These are phyloP conservation scores for Gymnosoma rotundatum DNA, from an alignment of 2,888 invertebrate species.

Conservation along the genomic window DNA sequence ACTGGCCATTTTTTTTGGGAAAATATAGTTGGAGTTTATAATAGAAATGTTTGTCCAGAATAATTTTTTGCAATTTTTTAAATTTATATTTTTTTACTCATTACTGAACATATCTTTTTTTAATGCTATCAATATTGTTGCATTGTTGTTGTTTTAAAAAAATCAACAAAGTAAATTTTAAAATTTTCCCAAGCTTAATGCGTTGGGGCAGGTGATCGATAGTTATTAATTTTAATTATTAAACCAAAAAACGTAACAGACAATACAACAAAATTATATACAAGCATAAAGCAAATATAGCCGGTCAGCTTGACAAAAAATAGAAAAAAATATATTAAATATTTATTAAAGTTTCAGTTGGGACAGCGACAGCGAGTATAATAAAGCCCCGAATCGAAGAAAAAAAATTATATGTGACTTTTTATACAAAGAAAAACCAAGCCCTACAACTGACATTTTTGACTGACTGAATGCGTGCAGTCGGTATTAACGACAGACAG, in stretches of 20 bases:
- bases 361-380: neutral
- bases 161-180: neutral
- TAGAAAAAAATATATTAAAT: neutral
- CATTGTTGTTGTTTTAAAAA: too few relatives aligned
- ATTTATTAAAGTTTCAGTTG: too few relatives aligned
- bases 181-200: conserved; percentile 51
- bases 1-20: too few relatives aligned
- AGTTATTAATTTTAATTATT: conserved; percentile 64
- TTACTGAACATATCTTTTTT: too few relatives aligned
- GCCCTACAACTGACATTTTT: conserved; percentile 66
- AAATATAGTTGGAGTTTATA: too few relatives aligned
- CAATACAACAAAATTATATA: conserved; percentile 1
- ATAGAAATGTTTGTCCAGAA: too few relatives aligned
- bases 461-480: conserved; percentile 71
- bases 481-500: conserved; percentile 19
- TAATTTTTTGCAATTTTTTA: too few relatives aligned
- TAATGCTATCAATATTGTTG: too few relatives aligned
- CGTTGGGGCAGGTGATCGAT: neutral
- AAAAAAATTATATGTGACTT: neutral
- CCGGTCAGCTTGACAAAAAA: neutral
- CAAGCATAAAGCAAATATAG: too few relatives aligned
- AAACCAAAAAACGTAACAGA: conserved; percentile 61
- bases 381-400: conserved; percentile 1
- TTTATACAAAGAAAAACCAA: conserved; percentile 28
- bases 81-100: too few relatives aligned